These are phyloP conservation scores for Tromatobia lineatoria DNA, from an alignment of 2,888 invertebrate genomes.

Conservation along the genomic window DNA sequence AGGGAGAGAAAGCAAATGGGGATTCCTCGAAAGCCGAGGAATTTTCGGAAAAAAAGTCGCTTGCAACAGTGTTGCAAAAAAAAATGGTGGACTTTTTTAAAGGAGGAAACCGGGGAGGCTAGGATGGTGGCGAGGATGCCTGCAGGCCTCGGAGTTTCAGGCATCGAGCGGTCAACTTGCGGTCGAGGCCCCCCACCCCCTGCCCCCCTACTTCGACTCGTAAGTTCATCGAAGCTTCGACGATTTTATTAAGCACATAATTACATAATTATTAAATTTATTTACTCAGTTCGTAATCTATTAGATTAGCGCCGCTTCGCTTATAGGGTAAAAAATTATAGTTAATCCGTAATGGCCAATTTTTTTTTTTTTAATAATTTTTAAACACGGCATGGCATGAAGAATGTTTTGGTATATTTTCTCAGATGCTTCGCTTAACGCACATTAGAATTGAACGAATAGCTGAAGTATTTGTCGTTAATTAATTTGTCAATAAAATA, in stretches of 20 bases:
- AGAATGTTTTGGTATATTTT: not conserved
- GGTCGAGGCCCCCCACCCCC: conserved; percentile 82
- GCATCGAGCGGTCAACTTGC: conserved; percentile 77
- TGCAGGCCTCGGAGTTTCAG: conserved; percentile 79
- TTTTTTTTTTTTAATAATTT: conserved; percentile 6
- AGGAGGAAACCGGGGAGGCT: conserved; percentile 82
- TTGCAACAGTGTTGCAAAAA: conserved; percentile 54
- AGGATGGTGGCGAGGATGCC: conserved; percentile 83
- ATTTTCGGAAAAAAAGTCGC: conserved; percentile 18
- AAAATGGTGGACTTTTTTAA: conserved; percentile 79
- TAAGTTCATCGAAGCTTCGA: conserved; percentile 75
- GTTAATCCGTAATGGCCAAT: conserved; percentile 11
- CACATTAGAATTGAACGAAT: conserved; percentile 5
- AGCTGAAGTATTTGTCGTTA: not conserved
- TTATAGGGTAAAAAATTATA: conserved; percentile 48
- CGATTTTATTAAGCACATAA: conserved; percentile 9
- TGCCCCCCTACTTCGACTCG: conserved; percentile 83
- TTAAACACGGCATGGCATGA: conserved; percentile 64
- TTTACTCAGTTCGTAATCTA: not conserved
- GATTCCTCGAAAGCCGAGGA: conserved; percentile 23
- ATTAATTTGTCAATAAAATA: not conserved
- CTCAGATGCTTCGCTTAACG: conserved; percentile 6
- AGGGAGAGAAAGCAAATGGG: conserved; percentile 38
- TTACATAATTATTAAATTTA: not conserved
- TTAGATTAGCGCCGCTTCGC: conserved; percentile 52